phyloP scores from a whole-genome alignment of 2,113 vertebrate genomes.

The Chionodraco myersi region DNA sequence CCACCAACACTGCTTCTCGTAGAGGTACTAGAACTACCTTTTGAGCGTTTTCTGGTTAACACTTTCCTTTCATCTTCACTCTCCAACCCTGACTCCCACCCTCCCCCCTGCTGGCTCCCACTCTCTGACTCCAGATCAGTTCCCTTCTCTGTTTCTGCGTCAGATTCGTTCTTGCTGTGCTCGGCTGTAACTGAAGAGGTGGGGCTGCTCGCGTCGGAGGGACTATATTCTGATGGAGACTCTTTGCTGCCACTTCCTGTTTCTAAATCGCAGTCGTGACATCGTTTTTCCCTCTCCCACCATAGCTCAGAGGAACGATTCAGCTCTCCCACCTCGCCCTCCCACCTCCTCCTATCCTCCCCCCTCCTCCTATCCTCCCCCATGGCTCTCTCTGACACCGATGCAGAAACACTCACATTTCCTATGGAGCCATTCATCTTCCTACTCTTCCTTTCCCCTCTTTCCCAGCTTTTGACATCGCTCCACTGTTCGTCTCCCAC shows the following conservation, averaged over 20 bases:
- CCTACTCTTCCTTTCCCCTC: conserved; percentile 26
- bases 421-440: conserved; percentile 54
- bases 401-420: conserved; percentile 71
- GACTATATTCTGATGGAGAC: conserved; percentile 44
- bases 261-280: conserved; percentile 49
- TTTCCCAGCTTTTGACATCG: conserved; percentile 26
- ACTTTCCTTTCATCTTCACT: conserved; percentile 35
- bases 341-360: conserved; percentile 18
- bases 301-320: conserved; percentile 26
- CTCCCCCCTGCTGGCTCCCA: conserved; percentile 48
- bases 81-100: conserved; percentile 46
- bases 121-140: conserved; percentile 46
- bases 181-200: conserved; percentile 15
- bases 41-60: conserved; percentile 7
- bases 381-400: conserved; percentile 51
- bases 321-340: conserved; percentile 1
- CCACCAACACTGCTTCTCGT: neutral
- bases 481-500: conserved; percentile 65
- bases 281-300: conserved; percentile 20
- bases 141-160: conserved; percentile 65
- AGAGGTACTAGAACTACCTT: neutral
- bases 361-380: neutral
- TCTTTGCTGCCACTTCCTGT: conserved; percentile 54
- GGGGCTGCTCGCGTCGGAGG: conserved; percentile 54
- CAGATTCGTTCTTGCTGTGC: conserved; percentile 65